These are phyloP conservation scores for Dermatemys mawii DNA, from an alignment of 2,113 vertebrate genomes.

Conservation along the genomic window DNA sequence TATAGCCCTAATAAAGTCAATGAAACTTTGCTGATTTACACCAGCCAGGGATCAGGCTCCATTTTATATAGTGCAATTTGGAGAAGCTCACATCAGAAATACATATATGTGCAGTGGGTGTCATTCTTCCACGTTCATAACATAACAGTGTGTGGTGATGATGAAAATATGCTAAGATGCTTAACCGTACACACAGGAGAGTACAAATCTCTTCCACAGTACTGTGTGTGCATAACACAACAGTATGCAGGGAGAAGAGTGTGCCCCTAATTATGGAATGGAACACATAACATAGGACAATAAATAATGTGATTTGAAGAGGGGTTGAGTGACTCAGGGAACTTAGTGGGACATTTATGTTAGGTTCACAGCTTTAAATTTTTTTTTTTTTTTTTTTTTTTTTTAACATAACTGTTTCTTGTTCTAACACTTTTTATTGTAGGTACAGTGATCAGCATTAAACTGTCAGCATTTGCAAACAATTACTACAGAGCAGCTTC, in stretches of 20 bases:
- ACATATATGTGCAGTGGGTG: rapidly evolving
- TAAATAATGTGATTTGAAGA: background rate
- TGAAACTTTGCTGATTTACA: background rate
- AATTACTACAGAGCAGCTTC: background rate
- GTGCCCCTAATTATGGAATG: background rate
- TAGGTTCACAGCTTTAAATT: background rate
- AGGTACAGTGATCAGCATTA: background rate
- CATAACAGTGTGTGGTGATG: rapidly evolving
- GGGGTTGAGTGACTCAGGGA: background rate
- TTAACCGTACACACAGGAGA: background rate
- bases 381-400: background rate
- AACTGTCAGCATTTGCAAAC: background rate
- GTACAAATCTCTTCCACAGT: background rate
- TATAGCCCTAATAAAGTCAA: background rate
- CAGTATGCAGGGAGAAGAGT: background rate
- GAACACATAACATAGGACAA: background rate
- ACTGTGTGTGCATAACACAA: background rate
- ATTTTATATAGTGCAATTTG: background rate
- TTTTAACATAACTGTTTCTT: background rate
- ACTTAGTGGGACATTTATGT: background rate
- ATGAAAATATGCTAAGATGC: background rate
- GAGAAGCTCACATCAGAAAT: background rate
- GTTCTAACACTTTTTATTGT: background rate
- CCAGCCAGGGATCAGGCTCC: background rate
- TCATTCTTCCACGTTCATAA: background rate